Conservation (phyloP, 2,888 invertebrate genomes). For the Ichneumoninae sp. region DNA sequence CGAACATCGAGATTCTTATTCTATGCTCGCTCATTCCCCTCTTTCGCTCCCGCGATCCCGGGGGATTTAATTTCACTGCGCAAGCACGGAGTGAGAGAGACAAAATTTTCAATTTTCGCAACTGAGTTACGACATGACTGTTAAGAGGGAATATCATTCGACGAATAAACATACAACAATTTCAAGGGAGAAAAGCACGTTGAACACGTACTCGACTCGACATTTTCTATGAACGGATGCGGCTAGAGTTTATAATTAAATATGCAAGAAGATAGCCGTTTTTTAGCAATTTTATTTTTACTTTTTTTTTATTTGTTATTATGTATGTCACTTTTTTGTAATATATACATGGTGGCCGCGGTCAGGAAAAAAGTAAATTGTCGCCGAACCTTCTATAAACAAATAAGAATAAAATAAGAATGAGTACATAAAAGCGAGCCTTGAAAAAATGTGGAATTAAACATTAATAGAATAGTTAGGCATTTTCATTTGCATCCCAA, state of each 20-base stretch:
- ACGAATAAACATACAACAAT: background rate
- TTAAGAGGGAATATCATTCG: constrained; percentile 12
- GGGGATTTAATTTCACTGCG: constrained; percentile 50
- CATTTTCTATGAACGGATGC: constrained; percentile 6
- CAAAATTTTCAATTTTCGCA: constrained; percentile 15
- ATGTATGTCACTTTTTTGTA: too few relatives aligned
- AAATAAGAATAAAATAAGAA: too few relatives aligned
- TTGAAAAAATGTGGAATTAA: too few relatives aligned
- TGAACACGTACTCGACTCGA: background rate
- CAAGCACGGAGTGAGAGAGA: constrained; percentile 23
- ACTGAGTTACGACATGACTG: constrained; percentile 4
- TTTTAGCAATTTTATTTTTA: too few relatives aligned
- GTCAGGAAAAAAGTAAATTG: too few relatives aligned
- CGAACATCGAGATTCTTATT: constrained; percentile 50
- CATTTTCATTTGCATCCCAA: too few relatives aligned
- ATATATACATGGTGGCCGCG: background rate
- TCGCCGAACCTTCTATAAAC: too few relatives aligned
- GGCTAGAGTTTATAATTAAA: background rate
- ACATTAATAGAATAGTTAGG: too few relatives aligned
- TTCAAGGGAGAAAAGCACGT: background rate
- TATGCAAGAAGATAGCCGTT: background rate
- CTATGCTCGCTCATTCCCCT: constrained; percentile 7
- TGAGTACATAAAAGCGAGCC: too few relatives aligned
- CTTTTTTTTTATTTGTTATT: too few relatives aligned
- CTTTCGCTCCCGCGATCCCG: background rate